Base-by-base conservation (phyloP, 1,140 invertebrate genomes). In the Macrocentrus cingulum region DNA sequence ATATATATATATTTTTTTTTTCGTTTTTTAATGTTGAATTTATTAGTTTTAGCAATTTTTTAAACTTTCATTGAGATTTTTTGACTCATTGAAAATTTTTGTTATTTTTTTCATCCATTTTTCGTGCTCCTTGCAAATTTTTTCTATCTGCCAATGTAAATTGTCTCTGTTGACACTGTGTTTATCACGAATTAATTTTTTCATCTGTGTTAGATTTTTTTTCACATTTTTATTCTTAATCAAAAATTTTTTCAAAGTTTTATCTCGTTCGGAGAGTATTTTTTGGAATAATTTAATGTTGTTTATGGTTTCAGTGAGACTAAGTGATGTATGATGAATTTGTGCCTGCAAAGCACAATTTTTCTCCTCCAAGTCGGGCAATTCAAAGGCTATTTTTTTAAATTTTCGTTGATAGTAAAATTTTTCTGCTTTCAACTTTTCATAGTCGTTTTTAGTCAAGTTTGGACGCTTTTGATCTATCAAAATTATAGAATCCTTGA, bases 401-500 rank as follows among this genome's bases (percentile, higher is more conserved):
- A 65, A 59, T 54, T 62, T 37, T 1, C 49, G 41, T 8, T 54
- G 29, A 49, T 62, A 65, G 39, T 52, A 59, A 59, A 48, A 59
- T 37, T 65, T 42, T 34, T 65, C 60, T 7, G 57, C 63, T 29
- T 62, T 60, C 13, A 65, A 37, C 23, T 54, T 44, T 22, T 62
- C 56, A 32, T 62, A 65, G 42, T 65, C 60, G 15, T 57, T 44
- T 53, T 56, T 59, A 11, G 46, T 60, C n/a, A 65, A 22, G 62
- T 60, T 62, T 16, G 63, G 56, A n/a, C 36, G 48, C 15, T 42
- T 8, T 2, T 42, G 37, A 4, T 39, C 51, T 11, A 59, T 22
- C 18, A 37, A 13, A 9, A 49, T 11, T 5, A 62, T 39, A 34
- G 44, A 18, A 20, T 42, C 29, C 23, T 62, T 44, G 13, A 36